phyloP scores from a whole-genome alignment of 2,888 invertebrate species.

The Autographa gamma region DNA sequence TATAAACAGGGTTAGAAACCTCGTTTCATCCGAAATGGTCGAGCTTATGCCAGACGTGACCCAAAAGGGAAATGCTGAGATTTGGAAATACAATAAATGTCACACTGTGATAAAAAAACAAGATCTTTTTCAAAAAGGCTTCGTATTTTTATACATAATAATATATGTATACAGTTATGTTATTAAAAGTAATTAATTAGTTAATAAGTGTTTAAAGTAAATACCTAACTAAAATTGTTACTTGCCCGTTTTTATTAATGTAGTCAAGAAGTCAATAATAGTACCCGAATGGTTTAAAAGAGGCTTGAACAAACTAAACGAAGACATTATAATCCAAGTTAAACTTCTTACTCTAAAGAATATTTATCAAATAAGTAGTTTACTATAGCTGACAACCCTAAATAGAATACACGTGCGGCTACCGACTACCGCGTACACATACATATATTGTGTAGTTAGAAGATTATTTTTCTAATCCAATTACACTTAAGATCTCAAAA shows the following conservation, averaged over 20 bases:
- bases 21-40: not conserved
- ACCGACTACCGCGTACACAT: slow-evolving; percentile 36
- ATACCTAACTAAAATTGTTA: too few relatives aligned
- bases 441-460: slow-evolving; percentile 24
- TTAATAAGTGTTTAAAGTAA: too few relatives aligned
- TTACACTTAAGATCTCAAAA: slow-evolving; percentile 63
- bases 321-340: not conserved
- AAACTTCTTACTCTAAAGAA: not conserved
- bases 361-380: not conserved
- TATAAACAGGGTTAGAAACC: not conserved
- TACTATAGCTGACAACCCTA: slow-evolving; percentile 26
- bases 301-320: not conserved
- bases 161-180: too few relatives aligned
- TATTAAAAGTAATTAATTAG: too few relatives aligned
- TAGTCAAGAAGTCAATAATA: too few relatives aligned
- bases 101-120: not conserved
- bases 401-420: slow-evolving; percentile 9
- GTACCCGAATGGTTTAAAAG: too few relatives aligned
- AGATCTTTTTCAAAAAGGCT: too few relatives aligned
- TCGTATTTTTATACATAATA: too few relatives aligned
- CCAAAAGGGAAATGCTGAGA: not conserved
- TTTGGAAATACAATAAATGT: not conserved
- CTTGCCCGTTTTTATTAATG: too few relatives aligned
- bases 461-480: slow-evolving; percentile 63
- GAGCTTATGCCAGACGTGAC: not conserved